Conservation (phyloP, 2,888 invertebrate species). For the Sarcophaga carnaria region DNA sequence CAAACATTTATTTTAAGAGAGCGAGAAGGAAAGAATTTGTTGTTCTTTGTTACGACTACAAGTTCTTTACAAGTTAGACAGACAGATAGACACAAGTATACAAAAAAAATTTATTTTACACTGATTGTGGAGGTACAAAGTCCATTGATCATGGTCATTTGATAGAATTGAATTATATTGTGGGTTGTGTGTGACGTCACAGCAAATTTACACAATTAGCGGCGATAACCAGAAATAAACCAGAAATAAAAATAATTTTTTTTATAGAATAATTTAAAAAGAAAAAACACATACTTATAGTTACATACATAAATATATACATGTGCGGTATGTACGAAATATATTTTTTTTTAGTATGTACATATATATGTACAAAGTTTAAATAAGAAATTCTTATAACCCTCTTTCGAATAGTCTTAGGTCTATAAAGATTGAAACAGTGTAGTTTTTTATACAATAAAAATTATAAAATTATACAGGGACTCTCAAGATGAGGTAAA, state of each 20-base stretch:
- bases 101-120: slow-evolving; percentile 35
- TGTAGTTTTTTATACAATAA: too few species aligned
- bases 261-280: background rate
- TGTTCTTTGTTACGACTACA: slow-evolving; percentile 26
- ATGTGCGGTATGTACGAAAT: background rate
- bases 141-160: slow-evolving; percentile 57
- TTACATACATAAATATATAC: background rate
- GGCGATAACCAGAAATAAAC: slow-evolving; percentile 40
- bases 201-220: slow-evolving; percentile 18
- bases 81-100: background rate
- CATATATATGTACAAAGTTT: too few species aligned
- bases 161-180: background rate
- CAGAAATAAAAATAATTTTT: background rate
- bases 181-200: slow-evolving; percentile 59
- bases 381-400: too few species aligned
- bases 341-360: too few species aligned
- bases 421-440: too few species aligned
- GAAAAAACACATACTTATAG: too few species aligned
- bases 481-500: too few species aligned
- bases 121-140: slow-evolving; percentile 44
- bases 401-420: too few species aligned
- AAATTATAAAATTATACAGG: too few species aligned
- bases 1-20: background rate
- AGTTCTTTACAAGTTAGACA: background rate
- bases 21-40: background rate